Base-by-base conservation (phyloP, 2,888 invertebrate genomes). In the Chrysotoxum bicinctum region DNA sequence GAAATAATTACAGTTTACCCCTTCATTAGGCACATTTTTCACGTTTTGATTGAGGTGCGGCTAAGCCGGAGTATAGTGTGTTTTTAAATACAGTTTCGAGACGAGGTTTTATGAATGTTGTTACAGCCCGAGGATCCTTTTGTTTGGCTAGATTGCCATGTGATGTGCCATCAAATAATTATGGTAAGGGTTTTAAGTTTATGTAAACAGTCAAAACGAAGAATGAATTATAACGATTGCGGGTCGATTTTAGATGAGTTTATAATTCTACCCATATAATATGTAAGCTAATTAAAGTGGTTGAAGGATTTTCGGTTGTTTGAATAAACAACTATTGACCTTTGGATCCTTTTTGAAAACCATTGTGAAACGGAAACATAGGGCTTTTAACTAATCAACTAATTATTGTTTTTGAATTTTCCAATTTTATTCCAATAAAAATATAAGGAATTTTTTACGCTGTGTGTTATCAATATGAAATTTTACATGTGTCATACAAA, bases 1-100 rank as follows among this genome's bases (percentile, higher is more conserved):
- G 64, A 73, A 69, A 85, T 85, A 85, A 85, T 85, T 85, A 85
- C 85, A 85, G 85, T 85, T 85, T 85, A 85, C 85, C 85, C 85
- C 81, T 85, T 85, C 81, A 85, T 85, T 85, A 85, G 81, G 81
- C 60, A 77, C 77, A 85, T 85, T 85, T 85, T 85, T 85, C 85
- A 85, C 73, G 76, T 77, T 77, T 81, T 85, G 81, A 85, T 85
- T 85, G 76, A 85, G 85, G 85, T 77, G 85, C 85, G 85, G 81
- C 68, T 56, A 10, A 14, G 45, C 45, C 16, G 48, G 32, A 43
- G 45, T 35, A 35, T 66, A 74, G 76, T 77, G 85, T 85, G 76
- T 68, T 85, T 85, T 85, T 85, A 85, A 85, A 81, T 72, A 81
- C 73, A 23, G 58, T 43, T n/a, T 2, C 62, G 30, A 50, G 35